Base-by-base conservation (phyloP, 2,888 invertebrate species). In the Entomobrya proxima region DNA sequence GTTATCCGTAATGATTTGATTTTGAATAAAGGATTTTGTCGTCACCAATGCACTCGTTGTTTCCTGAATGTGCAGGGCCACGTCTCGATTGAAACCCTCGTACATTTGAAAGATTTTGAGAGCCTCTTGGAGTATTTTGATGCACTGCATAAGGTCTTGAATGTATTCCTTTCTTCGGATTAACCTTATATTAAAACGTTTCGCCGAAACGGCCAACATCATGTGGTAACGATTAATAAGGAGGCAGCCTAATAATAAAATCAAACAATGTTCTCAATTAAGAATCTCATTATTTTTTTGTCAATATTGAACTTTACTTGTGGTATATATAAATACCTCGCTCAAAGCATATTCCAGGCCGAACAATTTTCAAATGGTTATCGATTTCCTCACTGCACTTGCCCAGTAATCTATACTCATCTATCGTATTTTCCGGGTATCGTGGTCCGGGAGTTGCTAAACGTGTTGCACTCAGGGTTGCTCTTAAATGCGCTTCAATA, bases 341-440 rank as follows among this genome's bases (percentile, higher is more conserved):
- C 64, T 90, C 90, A 15, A 88, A 83, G 84, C 89, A 90, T 30
- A 89, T 76, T 24, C 90, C 90, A 74, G 87, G 89, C 24, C 89
- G 75, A 61, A 89, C 74, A 0, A 78, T 58, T 9, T 86, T 50
- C n/a, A 90, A 78, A 86, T 90, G 90, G n/a, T 85, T 72, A 52
- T 85, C 85, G n/a, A 83, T 35, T 3, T 82, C 84, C 15, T 88
- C 85, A 24, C 88, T 86, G 52, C 88, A 90, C 74, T 84, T 55
- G n/a, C 40, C 61, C 18, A 90, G 58, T 6, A 88, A 24, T 74
- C 82, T 44, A 44, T 88, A 90, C 15, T 89, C 87, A 13, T 86
- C 76, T n/a, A 88, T 67, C 2, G 82, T 80, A 2, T 81, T 80
- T 5, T 79, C 75, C 0, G 74, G 64, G 44, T 89, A 88, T 30